A percentile compares a stretch with the other conserved stretches of the same genome.
Conservation (phyloP, 92 coral and sea anemone species). For the Ricordea florida region DNA sequence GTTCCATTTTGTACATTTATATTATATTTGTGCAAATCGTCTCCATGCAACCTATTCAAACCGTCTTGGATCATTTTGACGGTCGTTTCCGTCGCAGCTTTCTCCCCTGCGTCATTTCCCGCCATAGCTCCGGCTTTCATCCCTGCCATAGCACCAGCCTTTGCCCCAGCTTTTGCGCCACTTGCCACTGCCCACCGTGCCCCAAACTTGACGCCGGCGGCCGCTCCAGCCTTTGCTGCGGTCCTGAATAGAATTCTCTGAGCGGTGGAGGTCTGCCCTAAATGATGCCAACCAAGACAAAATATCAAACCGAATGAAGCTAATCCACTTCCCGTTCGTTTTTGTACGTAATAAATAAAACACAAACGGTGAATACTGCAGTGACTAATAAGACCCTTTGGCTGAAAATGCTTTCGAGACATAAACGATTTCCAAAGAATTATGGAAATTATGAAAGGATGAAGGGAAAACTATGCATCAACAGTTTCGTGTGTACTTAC, state of each 20-base stretch:
- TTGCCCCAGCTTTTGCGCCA: slow-evolving; percentile 66
- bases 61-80: slow-evolving; percentile 38
- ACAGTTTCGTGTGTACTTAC: background rate
- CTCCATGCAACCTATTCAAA: slow-evolving; percentile 15
- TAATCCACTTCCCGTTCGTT: no score
- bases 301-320: no score
- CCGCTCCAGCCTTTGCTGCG: slow-evolving; percentile 56
- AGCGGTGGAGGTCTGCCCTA: slow-evolving; percentile 3
- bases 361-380: no score
- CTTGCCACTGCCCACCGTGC: slow-evolving; percentile 2
- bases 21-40: background rate
- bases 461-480: background rate
- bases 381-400: no score
- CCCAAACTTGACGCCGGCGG: slow-evolving; percentile 36
- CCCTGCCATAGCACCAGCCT: slow-evolving; percentile 65
- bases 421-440: no score
- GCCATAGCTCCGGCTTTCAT: slow-evolving; percentile 37
- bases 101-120: slow-evolving; percentile 46
- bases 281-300: no score
- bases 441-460: background rate
- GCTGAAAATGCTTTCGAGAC: no score
- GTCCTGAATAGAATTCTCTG: slow-evolving; percentile 4
- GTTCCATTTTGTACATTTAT: background rate
- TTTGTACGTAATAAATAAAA: no score
- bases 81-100: slow-evolving; percentile 22